These are phyloP conservation scores for Thymelicus sylvestris DNA, from an alignment of 2,888 invertebrate species.

Conservation along the genomic window DNA sequence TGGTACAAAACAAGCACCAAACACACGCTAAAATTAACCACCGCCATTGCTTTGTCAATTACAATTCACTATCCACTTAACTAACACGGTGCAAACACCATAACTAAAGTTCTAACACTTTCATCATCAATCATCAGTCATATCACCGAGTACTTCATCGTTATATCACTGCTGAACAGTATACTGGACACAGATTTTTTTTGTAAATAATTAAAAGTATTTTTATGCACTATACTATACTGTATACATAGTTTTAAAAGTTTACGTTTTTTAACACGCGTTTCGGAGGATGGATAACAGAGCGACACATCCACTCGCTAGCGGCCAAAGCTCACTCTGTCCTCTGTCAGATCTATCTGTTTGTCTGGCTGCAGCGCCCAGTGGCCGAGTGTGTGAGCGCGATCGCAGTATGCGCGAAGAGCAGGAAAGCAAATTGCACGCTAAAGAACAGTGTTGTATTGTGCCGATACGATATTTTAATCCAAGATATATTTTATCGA, in stretches of 20 bases:
- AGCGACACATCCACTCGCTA: slow-evolving; percentile 43
- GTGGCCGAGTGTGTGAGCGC: slow-evolving; percentile 43
- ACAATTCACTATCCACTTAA: slow-evolving; percentile 54
- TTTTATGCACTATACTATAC: not conserved
- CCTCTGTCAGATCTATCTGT: not conserved
- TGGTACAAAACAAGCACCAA: slow-evolving; percentile 73
- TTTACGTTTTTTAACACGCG: slow-evolving; percentile 57
- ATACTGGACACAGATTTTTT: slow-evolving; percentile 27
- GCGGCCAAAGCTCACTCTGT: slow-evolving; percentile 56
- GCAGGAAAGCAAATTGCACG: slow-evolving; percentile 56
- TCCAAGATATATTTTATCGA: not conserved
- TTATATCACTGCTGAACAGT: slow-evolving; percentile 41
- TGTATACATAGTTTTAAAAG: slow-evolving; percentile 27
- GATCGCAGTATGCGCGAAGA: slow-evolving; percentile 51
- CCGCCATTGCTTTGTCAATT: slow-evolving; percentile 71
- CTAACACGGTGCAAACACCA: slow-evolving; percentile 64
- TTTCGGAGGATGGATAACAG: slow-evolving; percentile 45
- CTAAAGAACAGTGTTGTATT: slow-evolving; percentile 42
- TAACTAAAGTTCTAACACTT: slow-evolving; percentile 52
- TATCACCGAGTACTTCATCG: slow-evolving; percentile 50
- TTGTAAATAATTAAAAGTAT: not conserved
- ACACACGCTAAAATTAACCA: slow-evolving; percentile 75
- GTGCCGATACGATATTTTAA: slow-evolving; percentile 18
- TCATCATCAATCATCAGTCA: slow-evolving; percentile 54
- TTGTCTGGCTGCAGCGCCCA: slow-evolving; percentile 9